Base-by-base conservation (phyloP, 2,888 invertebrate species). In the Helicoverpa assulta region DNA sequence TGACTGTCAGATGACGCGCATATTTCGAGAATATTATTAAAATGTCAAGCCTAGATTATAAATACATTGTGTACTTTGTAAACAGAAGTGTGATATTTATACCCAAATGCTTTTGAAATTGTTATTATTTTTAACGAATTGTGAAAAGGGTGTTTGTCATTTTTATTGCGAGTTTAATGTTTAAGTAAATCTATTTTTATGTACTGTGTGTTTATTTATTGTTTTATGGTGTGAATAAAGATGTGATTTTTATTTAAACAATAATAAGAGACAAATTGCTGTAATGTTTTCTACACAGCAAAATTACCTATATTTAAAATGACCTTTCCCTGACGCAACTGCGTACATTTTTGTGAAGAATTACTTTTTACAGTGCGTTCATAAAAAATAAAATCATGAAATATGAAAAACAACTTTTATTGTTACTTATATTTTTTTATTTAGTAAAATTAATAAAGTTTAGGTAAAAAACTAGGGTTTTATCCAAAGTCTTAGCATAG, bases 21-120 rank as follows among this genome's bases (percentile, higher is more conserved):
- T 71, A 54, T 67, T 70, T 73, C 40, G 47, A 70, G 51, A 64
- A 79, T 56, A 69, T 29, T 72, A 80, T 60, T 70, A 43, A 70
- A 33, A 56, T 64, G 26, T 58, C 56, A 43, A 58, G 67, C 73
- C 67, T 70, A 76, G 64, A 50, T 72, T 60, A 47, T 56, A 68
- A 70, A 76, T 72, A 76, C 53, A 64, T 58, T 58, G 62, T 68
- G 50, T 52, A 52, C 21, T 71, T 64, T 72, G 52, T 69, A 69
- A 76, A 61, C 66, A 64, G 70, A 69, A 57, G 64, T 37, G 37
- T 14, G 50, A 29, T 62, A 58, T 43, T 61, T 51, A 55, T 33
- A 60, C n/a, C 16, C 7, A 51, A 40, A n/a, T 53, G 29, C 58
- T 78, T 72, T 40, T 61, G 8, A 55, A 54, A 37, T 50, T 10